Percentiles rank a stretch among this genome's conserved stretches.
phyloP scores from a whole-genome alignment of 2,888 invertebrate genomes.

The Glyphotaelius pellucidus region DNA sequence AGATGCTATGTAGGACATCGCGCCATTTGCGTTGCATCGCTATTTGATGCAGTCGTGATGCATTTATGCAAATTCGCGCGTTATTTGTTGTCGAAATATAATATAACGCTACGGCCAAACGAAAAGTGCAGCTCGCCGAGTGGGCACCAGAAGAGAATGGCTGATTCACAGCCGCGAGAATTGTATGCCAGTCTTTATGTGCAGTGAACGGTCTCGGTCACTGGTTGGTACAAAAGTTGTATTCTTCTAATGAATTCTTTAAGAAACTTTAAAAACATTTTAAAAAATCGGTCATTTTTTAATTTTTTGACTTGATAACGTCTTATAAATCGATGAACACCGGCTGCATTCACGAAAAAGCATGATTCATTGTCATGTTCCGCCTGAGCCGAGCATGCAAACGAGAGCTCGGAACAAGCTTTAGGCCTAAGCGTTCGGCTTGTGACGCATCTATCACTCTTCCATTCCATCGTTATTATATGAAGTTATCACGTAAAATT shows the following conservation, averaged over 20 bases:
- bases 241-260: background rate
- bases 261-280: background rate
- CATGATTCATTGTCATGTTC: too few species aligned
- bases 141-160: conserved; percentile 37
- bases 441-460: too few species aligned
- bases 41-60: conserved; percentile 43
- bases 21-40: conserved; percentile 46
- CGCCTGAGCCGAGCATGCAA: too few species aligned
- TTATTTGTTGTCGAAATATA: conserved; percentile 52
- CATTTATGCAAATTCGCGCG: conserved; percentile 49
- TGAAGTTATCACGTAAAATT: too few species aligned
- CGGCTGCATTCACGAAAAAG: too few species aligned
- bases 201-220: background rate
- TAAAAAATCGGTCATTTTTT: too few species aligned
- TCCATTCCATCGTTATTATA: too few species aligned
- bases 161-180: conserved; percentile 27
- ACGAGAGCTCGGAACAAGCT: too few species aligned
- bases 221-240: background rate
- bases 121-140: conserved; percentile 22
- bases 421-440: too few species aligned
- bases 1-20: conserved; percentile 12
- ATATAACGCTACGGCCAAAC: background rate
- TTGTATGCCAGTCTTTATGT: background rate
- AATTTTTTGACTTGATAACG: too few species aligned
- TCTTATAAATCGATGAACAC: too few species aligned